Evolutionary conservation across 2,888 invertebrate species (phyloP).

Genomic region (Fissipunctia ypsillon): DNA sequence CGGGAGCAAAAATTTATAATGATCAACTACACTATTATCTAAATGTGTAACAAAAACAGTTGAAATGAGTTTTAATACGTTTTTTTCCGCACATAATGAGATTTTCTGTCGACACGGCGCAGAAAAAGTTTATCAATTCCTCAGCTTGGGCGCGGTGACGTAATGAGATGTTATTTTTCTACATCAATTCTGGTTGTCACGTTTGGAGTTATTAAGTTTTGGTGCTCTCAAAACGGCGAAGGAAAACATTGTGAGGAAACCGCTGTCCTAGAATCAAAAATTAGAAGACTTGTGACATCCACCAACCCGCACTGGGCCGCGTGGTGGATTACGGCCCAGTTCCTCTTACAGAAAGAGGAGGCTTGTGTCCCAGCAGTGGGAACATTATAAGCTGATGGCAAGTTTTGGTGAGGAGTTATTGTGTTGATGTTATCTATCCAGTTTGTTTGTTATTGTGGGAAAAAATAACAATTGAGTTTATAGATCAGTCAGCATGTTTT

Average conservation of each 20-base stretch:
- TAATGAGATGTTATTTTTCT: constrained; percentile 43
- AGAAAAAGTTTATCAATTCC: constrained; percentile 60
- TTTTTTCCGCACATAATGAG: constrained; percentile 42
- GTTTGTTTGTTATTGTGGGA: no score
- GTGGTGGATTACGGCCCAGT: no score
- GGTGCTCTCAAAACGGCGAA: no score
- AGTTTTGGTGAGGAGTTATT: neutral
- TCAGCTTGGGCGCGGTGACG: constrained; percentile 14
- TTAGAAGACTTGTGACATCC: no score
- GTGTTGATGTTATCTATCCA: neutral
- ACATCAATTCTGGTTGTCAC: constrained; percentile 6
- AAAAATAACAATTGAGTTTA: neutral
- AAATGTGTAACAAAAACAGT: constrained; percentile 4
- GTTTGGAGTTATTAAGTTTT: constrained; percentile 7
- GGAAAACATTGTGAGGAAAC: no score
- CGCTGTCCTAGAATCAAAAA: no score
- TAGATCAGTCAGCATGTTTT: neutral
- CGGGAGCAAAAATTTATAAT: constrained; percentile 19
- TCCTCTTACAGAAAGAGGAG: no score
- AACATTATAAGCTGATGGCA: no score
- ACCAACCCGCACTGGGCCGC: no score
- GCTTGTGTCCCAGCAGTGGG: no score
- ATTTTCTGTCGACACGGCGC: constrained; percentile 40
- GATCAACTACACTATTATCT: constrained; percentile 32
- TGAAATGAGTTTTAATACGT: constrained; percentile 41